phyloP scores from a whole-genome alignment of 2,888 invertebrate genomes.

The Scaptomyza caliginosa region DNA sequence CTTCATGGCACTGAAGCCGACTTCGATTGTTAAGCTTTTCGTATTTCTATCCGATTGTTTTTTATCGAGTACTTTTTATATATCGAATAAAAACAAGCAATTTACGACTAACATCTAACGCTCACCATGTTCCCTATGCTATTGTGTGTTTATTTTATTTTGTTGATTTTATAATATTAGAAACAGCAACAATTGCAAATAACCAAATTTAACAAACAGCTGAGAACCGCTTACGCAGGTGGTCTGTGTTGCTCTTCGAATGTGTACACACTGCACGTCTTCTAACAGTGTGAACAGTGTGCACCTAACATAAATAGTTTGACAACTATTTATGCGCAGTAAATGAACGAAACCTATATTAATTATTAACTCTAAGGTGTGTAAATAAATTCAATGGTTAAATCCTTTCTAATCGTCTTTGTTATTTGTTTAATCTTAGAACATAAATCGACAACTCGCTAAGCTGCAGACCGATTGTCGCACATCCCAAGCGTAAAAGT shows the following conservation, averaged over 20 bases:
- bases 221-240: constrained; percentile 30
- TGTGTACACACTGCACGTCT: constrained; percentile 30
- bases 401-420: neutral
- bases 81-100: constrained; percentile 7
- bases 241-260: constrained; percentile 19
- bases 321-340: constrained; percentile 49
- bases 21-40: constrained; percentile 22
- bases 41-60: constrained; percentile 18
- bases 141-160: neutral
- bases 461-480: neutral
- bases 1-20: neutral
- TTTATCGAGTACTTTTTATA: constrained; percentile 24
- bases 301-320: neutral
- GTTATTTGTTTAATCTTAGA: neutral
- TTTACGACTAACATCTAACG: neutral
- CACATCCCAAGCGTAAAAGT: neutral
- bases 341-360: constrained; percentile 13
- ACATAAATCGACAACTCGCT: neutral
- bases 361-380: constrained; percentile 17
- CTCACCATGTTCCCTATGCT: neutral
- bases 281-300: constrained; percentile 43
- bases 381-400: neutral
- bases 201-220: constrained; percentile 24
- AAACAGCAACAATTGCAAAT: constrained; percentile 4
- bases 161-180: neutral